Evolutionary conservation across 1,140 invertebrate species (phyloP).

Genomic region (Eufriesea mexicana): DNA sequence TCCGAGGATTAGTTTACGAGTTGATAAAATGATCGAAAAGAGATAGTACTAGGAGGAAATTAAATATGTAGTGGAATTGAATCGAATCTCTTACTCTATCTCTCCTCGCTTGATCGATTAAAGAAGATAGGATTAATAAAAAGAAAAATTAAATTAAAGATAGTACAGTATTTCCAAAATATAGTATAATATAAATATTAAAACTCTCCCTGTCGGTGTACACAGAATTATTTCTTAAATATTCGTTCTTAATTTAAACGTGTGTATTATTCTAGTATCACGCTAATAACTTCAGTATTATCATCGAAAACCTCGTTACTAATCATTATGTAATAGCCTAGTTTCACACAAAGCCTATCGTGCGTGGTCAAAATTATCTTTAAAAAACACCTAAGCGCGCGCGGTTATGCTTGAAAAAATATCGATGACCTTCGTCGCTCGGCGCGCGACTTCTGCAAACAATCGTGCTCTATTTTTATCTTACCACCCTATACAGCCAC

Average conservation of each 20-base stretch:
- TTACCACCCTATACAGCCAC: neutral
- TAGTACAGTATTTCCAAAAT: too few species aligned
- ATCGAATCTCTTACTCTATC: too few species aligned
- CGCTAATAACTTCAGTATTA: neutral
- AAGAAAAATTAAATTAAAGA: too few species aligned
- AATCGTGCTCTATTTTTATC: slow-evolving; percentile 15
- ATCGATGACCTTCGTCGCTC: neutral
- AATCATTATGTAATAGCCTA: neutral
- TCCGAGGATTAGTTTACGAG: neutral
- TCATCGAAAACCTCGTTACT: neutral
- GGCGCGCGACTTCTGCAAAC: neutral
- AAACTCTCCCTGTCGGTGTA: neutral
- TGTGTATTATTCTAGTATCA: neutral
- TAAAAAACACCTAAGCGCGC: neutral
- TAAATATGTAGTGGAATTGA: neutral
- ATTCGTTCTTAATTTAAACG: neutral
- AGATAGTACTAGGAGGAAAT: neutral
- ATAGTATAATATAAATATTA: too few species aligned
- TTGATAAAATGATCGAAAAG: neutral
- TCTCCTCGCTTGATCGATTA: too few species aligned
- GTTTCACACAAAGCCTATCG: slow-evolving; percentile 4
- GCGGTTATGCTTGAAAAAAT: neutral
- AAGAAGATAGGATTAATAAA: too few species aligned
- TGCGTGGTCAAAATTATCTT: slow-evolving; percentile 10
- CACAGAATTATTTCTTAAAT: neutral